Percentiles rank a stretch among this genome's conserved stretches.
phyloP scores from a whole-genome alignment of 1,140 invertebrate genomes.

The Chrysomallon squamiferum region DNA sequence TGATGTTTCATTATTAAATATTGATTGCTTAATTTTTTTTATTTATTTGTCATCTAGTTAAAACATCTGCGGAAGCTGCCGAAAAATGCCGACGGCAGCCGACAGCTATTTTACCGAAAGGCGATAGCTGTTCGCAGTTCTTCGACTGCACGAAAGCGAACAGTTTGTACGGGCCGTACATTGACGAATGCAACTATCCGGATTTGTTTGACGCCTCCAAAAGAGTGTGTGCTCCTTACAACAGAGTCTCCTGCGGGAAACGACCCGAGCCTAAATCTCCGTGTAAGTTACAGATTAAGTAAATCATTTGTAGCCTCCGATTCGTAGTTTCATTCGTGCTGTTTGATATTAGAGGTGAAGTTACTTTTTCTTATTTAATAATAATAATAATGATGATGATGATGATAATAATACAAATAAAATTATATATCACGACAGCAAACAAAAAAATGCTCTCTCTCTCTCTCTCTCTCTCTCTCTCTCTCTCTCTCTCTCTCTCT shows the following conservation, averaged over 20 bases:
- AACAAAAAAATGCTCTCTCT: too few relatives aligned
- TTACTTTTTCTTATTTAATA: too few relatives aligned
- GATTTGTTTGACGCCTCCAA: not conserved
- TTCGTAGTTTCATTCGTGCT: too few relatives aligned
- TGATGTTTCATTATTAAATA: too few relatives aligned
- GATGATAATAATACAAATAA: too few relatives aligned
- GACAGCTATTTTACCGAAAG: not conserved
- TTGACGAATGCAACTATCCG: not conserved
- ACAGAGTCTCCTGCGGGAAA: not conserved
- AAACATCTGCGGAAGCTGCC: not conserved
- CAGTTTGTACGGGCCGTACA: not conserved
- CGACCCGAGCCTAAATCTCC: conserved; percentile 22
- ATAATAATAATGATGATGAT: too few relatives aligned
- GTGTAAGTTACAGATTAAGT: conserved; percentile 33
- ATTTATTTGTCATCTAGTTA: not conserved
- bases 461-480: too few relatives aligned
- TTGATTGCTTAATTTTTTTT: too few relatives aligned
- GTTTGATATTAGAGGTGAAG: too few relatives aligned
- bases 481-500: too few relatives aligned
- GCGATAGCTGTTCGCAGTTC: not conserved
- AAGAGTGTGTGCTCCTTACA: not conserved
- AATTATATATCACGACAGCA: too few relatives aligned
- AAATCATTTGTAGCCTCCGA: too few relatives aligned
- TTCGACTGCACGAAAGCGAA: not conserved
- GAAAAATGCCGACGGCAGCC: not conserved